These are phyloP conservation scores for Bathybates hornii DNA, from an alignment of 2,113 vertebrate genomes.

Conservation along the genomic window DNA sequence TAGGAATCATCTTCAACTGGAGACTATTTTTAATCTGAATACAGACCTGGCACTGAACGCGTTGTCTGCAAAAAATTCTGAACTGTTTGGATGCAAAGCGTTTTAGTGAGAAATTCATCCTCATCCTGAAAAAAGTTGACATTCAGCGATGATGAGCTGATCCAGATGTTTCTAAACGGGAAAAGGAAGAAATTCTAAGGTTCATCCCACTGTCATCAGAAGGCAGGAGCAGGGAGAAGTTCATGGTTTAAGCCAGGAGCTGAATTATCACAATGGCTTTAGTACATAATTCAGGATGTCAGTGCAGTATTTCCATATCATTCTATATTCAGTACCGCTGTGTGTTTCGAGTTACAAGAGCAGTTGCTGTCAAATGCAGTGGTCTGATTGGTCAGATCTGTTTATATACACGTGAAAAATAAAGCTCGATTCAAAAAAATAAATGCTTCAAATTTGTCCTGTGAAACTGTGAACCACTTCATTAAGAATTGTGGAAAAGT, in stretches of 20 bases:
- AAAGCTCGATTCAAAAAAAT: neutral
- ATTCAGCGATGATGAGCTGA: neutral
- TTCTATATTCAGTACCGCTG: neutral
- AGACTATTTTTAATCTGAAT: neutral
- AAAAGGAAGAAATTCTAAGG: neutral
- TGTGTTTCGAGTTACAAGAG: neutral
- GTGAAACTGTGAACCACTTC: neutral
- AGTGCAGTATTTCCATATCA: neutral
- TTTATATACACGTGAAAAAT: neutral
- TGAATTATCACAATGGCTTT: neutral
- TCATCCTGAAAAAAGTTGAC: neutral
- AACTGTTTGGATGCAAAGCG: neutral
- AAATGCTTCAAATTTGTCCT: neutral
- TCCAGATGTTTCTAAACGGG: neutral
- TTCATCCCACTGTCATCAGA: neutral
- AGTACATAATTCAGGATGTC: neutral
- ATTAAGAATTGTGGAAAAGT: neutral
- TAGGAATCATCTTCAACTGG: neutral
- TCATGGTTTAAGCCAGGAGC: neutral
- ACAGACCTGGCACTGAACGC: neutral
- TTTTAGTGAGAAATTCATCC: neutral
- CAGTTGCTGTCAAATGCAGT: neutral
- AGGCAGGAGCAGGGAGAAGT: neutral
- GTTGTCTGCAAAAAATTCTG: neutral
- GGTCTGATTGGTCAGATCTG: neutral